Percentiles rank a stretch among this genome's conserved stretches.
phyloP scores from a whole-genome alignment of 2,797 vertebrate genomes.

The Sylvilagus floridanus region DNA sequence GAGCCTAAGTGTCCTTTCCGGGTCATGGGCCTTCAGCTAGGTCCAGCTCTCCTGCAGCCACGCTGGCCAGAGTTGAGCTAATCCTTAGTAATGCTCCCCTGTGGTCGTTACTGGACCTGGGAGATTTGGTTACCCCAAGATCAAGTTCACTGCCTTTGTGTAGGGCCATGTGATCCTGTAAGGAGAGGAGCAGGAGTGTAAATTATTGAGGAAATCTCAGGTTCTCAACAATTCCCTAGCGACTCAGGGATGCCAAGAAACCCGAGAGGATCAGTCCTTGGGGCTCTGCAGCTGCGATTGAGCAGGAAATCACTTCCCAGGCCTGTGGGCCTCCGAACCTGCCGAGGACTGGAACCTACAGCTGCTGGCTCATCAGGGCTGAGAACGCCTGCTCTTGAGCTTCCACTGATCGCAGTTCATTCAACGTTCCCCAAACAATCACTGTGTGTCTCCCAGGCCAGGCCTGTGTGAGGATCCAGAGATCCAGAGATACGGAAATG shows the following conservation, averaged over 20 bases:
- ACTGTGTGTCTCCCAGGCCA: not conserved
- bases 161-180: not conserved
- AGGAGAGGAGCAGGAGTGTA: constrained; percentile 8
- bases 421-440: not conserved
- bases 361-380: not conserved
- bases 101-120: not conserved
- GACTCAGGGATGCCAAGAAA: constrained; percentile 58
- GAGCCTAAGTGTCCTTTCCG: not conserved
- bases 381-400: not conserved
- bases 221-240: constrained; percentile 56
- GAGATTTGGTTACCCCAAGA: constrained; percentile 48
- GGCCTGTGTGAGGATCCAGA: not conserved
- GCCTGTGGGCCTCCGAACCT: not conserved
- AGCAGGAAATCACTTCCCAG: not conserved
- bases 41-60: not conserved
- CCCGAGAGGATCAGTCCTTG: not conserved
- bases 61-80: constrained; percentile 35
- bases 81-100: not conserved
- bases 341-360: not conserved
- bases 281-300: not conserved
- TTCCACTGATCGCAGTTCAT: not conserved
- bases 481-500: not conserved
- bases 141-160: constrained; percentile 53
- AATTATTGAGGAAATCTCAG: constrained; percentile 78
- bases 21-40: not conserved